A percentile compares a stretch with the other conserved stretches of the same genome.
Conservation (phyloP, 1,140 invertebrate genomes). For the Drosophila pandora region DNA sequence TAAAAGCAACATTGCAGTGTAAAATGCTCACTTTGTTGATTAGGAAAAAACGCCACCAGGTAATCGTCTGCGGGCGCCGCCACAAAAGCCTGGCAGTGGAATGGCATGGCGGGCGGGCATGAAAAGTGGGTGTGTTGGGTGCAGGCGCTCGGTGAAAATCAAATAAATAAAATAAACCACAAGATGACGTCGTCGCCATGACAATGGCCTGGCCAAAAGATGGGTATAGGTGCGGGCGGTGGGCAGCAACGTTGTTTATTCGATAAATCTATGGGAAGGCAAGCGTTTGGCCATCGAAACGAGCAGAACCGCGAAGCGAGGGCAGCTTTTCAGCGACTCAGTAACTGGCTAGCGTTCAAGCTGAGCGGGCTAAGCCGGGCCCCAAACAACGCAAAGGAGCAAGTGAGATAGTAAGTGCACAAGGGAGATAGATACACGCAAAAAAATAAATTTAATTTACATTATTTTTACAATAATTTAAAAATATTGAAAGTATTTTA, state of each 20-base stretch:
- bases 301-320: constrained; percentile 32
- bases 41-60: constrained; percentile 61
- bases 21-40: constrained; percentile 67
- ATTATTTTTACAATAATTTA: background rate
- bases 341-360: constrained; percentile 69
- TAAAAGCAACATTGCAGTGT: constrained; percentile 19
- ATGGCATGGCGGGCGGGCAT: background rate
- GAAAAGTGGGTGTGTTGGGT: constrained; percentile 4
- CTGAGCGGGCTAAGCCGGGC: constrained; percentile 66
- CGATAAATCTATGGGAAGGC: constrained; percentile 77
- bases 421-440: background rate
- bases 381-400: constrained; percentile 25
- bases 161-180: constrained; percentile 80
- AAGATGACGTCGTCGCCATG: constrained; percentile 78
- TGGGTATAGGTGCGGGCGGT: constrained; percentile 13
- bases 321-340: constrained; percentile 38
- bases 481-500: background rate
- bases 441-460: background rate
- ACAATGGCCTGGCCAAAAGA: constrained; percentile 50
- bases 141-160: constrained; percentile 55
- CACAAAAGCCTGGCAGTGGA: constrained; percentile 51
- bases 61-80: constrained; percentile 66
- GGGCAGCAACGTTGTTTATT: constrained; percentile 70
- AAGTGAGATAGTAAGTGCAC: constrained; percentile 21
- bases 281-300: constrained; percentile 50